A percentile compares a stretch with the other conserved stretches of the same genome.
Conservation (phyloP, 2,888 invertebrate species). For the Tholera decimalis region DNA sequence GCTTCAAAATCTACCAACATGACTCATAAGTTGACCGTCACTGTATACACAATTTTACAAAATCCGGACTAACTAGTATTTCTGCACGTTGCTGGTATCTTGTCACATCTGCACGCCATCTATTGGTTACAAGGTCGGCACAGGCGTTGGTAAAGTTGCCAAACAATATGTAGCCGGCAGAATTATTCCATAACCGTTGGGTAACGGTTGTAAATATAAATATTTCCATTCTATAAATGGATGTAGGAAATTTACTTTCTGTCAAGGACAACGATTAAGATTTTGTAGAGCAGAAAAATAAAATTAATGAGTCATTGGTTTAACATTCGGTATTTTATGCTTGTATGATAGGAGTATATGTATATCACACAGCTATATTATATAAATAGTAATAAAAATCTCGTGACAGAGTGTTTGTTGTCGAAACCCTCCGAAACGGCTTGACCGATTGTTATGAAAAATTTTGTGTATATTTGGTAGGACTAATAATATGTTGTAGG, state of each 20-base stretch:
- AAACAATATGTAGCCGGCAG: slow-evolving; percentile 54
- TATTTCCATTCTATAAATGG: slow-evolving; percentile 34
- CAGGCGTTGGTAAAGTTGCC: slow-evolving; percentile 54
- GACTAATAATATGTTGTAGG: no score
- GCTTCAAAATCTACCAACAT: background rate
- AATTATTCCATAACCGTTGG: slow-evolving; percentile 58
- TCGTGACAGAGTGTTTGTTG: no score
- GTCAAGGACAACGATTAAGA: slow-evolving; percentile 16
- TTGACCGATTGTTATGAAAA: no score
- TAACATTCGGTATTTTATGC: no score
- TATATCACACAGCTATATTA: no score
- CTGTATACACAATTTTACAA: background rate
- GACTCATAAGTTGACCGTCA: slow-evolving; percentile 33
- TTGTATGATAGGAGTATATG: no score
- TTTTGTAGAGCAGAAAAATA: background rate
- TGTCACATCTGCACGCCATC: slow-evolving; percentile 64
- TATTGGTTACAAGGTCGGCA: slow-evolving; percentile 62
- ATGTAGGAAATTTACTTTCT: slow-evolving; percentile 42
- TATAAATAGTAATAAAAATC: no score
- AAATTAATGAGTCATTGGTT: background rate
- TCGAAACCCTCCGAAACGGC: no score
- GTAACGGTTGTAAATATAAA: slow-evolving; percentile 48
- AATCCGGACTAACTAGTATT: slow-evolving; percentile 48
- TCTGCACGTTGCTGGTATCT: slow-evolving; percentile 39
- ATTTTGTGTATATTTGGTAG: no score